phyloP scores from a whole-genome alignment of 2,797 vertebrate species.

The Spinus olivaceus region DNA sequence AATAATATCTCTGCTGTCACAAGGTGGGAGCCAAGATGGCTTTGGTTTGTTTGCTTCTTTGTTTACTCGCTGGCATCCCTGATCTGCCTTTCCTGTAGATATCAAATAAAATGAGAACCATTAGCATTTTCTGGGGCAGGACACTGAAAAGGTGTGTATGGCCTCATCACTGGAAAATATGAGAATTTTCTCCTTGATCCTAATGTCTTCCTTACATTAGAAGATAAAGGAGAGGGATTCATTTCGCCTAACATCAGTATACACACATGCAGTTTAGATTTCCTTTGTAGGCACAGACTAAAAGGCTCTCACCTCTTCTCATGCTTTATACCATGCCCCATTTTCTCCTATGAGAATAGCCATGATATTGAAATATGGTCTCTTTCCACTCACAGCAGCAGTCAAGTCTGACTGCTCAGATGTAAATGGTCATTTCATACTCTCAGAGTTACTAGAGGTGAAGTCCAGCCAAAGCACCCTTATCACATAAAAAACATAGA shows the following conservation, averaged over 20 bases:
- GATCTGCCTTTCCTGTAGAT: background rate
- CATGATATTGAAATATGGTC: background rate
- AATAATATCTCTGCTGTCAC: background rate
- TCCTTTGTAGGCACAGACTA: background rate
- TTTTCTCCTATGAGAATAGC: background rate
- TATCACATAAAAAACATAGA: background rate
- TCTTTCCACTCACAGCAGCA: background rate
- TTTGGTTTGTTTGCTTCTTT: slow-evolving; percentile 17
- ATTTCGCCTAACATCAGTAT: background rate
- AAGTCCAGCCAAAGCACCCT: background rate
- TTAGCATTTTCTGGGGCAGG: background rate
- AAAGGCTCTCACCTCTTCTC: background rate
- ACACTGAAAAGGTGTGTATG: background rate
- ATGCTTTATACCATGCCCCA: background rate
- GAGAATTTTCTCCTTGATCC: background rate
- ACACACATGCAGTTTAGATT: background rate
- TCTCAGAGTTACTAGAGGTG: background rate
- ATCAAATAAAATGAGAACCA: background rate
- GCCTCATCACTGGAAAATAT: background rate
- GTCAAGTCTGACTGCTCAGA: background rate
- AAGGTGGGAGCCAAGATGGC: background rate
- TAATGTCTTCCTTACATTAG: background rate
- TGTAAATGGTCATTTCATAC: background rate
- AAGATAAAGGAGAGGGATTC: background rate
- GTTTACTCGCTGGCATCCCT: background rate